Percentiles rank a stretch among this genome's conserved stretches.
These are phyloP conservation scores for Melanostigma gelatinosum DNA, from an alignment of 2,113 vertebrate genomes.

Conservation along the genomic window DNA sequence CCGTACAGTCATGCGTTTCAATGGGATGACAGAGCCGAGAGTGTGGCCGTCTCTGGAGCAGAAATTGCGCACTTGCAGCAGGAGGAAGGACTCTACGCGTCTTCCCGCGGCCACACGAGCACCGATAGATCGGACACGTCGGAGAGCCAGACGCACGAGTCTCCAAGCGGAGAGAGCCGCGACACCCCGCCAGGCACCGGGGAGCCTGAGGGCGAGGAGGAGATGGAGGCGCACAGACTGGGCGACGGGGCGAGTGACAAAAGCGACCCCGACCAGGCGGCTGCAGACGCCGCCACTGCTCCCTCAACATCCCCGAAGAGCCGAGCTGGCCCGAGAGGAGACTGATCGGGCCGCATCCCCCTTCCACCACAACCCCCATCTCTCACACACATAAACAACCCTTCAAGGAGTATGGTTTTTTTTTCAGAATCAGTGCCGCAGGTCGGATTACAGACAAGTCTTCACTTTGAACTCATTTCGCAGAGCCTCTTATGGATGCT, in stretches of 20 bases:
- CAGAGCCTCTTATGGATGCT: conserved; percentile 61
- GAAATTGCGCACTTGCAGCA: conserved; percentile 61
- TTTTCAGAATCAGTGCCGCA: conserved; percentile 61
- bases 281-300: conserved; percentile 32
- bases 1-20: conserved; percentile 54
- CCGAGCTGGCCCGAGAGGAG: conserved; percentile 45
- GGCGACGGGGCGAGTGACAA: conserved; percentile 28
- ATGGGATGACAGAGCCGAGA: conserved; percentile 59
- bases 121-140: conserved; percentile 42
- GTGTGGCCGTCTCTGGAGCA: conserved; percentile 42
- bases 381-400: conserved; percentile 15
- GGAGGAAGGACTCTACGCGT: conserved; percentile 60
- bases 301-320: conserved; percentile 46
- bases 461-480: conserved; percentile 45
- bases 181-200: conserved; percentile 12
- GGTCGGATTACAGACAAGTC: conserved; percentile 71
- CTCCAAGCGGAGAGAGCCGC: conserved; percentile 17
- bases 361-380: neutral
- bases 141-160: conserved; percentile 33
- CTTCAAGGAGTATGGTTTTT: conserved; percentile 57
- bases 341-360: conserved; percentile 49
- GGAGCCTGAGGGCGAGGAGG: conserved; percentile 27
- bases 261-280: conserved; percentile 36
- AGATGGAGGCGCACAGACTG: conserved; percentile 28
- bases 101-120: conserved; percentile 57